Evolutionary conservation across 2,888 invertebrate species (phyloP), one percentile per base, ranked within the genome.

Genomic region (Tetragnatha montana): DNA sequence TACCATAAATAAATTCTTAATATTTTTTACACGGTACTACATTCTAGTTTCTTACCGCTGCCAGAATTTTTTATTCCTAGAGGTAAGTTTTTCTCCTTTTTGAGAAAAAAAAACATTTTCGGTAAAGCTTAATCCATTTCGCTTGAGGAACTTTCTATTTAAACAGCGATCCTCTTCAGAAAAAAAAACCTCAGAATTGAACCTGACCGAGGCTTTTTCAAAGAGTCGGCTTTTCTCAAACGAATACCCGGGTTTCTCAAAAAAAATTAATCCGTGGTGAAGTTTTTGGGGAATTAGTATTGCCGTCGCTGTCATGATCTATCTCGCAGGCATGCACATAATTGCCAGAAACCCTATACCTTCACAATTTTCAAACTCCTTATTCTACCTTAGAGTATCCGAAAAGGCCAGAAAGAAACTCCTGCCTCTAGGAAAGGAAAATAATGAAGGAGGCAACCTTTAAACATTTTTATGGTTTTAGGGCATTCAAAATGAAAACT

Each of bases 1-100:
- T 84, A 68, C 76, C 75, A 74, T 84, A 84, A 84, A 84, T 84
- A 76, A 75, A 75, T 84, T 84, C 76, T 47, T 84, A 76, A 76
- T 76, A 68, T 84, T 68, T 83, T 82, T 82, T 73, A 60, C 21
- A 68, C 8, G 22, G 69, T 14, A 50, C 81, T 71, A 21, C 49
- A n/a, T 21, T 81, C n/a, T 21, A 60, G 74, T 51, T 60, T 82
- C 35, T 82, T 74, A 73, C 60, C 7, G 49, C 35, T 21, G 51
- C 60, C 60, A 75, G 68, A 75, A 73, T 81, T 21, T 71, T 81
- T 71, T 17, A 71, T 81, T 73, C 49, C 17, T 22, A 8, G 68
- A 68, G 19, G 49, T 19, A 76, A 69, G 69, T 19, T 35, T 69
- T 35, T 84, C 47, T 69, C 69, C 49, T n/a, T 22, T 74, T 74